Base-by-base conservation (phyloP, 2,797 vertebrate species). In the Notolepis coatsorum region DNA sequence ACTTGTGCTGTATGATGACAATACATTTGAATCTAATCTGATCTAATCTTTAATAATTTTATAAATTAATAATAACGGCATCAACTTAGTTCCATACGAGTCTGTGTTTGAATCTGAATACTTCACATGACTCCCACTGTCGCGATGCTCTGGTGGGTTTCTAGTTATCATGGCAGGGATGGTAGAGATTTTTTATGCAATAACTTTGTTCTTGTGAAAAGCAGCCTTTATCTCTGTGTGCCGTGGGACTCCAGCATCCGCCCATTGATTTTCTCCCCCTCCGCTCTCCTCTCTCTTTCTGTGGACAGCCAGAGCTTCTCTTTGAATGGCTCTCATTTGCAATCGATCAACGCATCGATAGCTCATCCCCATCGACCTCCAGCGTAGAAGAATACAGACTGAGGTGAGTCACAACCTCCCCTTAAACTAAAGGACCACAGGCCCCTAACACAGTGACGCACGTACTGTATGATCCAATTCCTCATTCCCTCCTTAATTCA, bases 261-360 rank as follows among this genome's bases (percentile, higher is more conserved):
- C 48, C 51, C 20, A 75, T 75, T 71, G 51, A 81, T 81, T 75
- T 71, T 49, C 39, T n/a, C 9, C 23, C 35, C 49, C 51, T 7
- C 15, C 31, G 7, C n/a, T 15, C 9, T 3, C 30, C 39, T 12
- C 5, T 51, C 41, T 71, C 28, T 47, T 61, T 67, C 50, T 47
- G 52, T 30, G 27, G 74, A 75, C 73, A 63, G 75, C 70, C 72
- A 52, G 27, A 50, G 23, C 31, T n/a, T 66, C 68, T 56, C 55
- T 61, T 57, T 46, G 58, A 79, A 76, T 61, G 66, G 5, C 46
- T 75, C 73, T 79, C 69, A 71, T 82, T 76, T 81, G 71, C 67
- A 77, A 73, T 85, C 60, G 41, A 84, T 82, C 69, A 67, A 12
- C 15, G 41, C 55, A 53, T 42, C 65, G 62, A 79, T 61, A 43